Percentiles rank a stretch among this genome's conserved stretches.
These are phyloP conservation scores for Todus mexicanus DNA, from an alignment of 2,797 vertebrate genomes.

Conservation along the genomic window DNA sequence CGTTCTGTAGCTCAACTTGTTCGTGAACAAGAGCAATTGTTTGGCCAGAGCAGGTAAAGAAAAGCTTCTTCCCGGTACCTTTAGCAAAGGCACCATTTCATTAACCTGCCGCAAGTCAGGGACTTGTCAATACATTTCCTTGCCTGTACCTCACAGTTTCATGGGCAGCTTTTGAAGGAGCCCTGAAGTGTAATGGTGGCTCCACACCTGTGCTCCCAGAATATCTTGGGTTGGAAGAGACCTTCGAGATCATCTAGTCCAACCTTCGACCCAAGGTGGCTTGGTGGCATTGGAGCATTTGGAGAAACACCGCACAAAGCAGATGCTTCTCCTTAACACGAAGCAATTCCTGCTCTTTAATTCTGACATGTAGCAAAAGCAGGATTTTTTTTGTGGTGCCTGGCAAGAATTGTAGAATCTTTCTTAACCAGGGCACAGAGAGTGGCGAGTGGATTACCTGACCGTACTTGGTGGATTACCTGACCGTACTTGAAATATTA, in stretches of 20 bases:
- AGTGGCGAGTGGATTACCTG: background rate
- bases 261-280: too few relatives aligned
- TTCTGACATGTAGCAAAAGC: background rate
- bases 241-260: too few relatives aligned
- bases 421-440: background rate
- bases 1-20: background rate
- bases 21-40: background rate
- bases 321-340: background rate
- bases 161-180: background rate
- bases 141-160: background rate
- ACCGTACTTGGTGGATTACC: background rate
- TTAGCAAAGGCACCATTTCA: background rate
- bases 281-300: background rate
- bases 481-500: background rate
- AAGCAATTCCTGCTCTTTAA: background rate
- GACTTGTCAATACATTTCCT: background rate
- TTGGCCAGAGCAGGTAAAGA: background rate
- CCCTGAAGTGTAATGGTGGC: background rate
- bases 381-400: background rate
- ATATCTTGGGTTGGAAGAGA: too few relatives aligned
- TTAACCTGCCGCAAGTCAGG: background rate
- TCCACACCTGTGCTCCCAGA: background rate
- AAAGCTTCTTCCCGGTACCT: background rate
- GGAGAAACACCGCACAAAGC: background rate
- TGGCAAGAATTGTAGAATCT: background rate